A percentile compares a stretch with the other conserved stretches of the same genome.
Evolutionary conservation across 2,888 invertebrate species (phyloP).

Genomic region (Masnerella sp.): DNA sequence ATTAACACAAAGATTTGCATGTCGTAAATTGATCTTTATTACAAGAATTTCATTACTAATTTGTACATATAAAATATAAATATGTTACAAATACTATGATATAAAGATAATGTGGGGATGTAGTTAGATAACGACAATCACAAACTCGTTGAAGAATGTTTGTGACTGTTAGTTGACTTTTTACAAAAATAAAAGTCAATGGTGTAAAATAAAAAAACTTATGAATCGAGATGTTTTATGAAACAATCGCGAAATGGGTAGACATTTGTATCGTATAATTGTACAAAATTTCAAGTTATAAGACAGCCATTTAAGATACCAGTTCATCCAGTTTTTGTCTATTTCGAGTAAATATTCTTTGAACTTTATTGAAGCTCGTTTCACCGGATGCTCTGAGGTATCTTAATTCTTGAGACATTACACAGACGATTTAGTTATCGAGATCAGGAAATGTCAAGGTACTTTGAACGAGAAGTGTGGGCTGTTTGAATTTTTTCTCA

Average conservation of each 20-base stretch:
- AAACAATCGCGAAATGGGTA: constrained; percentile 9
- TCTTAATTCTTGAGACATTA: constrained; percentile 7
- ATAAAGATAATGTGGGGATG: constrained; percentile 63
- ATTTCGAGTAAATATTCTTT: constrained; percentile 19
- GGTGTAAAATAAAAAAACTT: constrained; percentile 1
- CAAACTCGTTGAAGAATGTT: constrained; percentile 34
- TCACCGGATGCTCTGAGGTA: constrained; percentile 14
- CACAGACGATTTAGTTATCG: constrained; percentile 9
- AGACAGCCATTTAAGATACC: constrained; percentile 13
- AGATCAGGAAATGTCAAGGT: constrained; percentile 40
- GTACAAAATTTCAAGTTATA: constrained; percentile 9
- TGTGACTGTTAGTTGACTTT: constrained; percentile 26
- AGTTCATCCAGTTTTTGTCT: constrained; percentile 7
- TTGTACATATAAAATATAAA: constrained; percentile 78
- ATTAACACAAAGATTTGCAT: too few species aligned
- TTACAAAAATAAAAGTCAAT: constrained; percentile 40
- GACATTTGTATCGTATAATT: constrained; percentile 4
- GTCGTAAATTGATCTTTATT: constrained; percentile 77
- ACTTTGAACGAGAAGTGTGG: too few species aligned
- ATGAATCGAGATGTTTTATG: not conserved
- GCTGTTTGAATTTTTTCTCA: too few species aligned
- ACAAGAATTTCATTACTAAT: constrained; percentile 77
- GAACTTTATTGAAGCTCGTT: constrained; percentile 25
- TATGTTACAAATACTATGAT: constrained; percentile 76
- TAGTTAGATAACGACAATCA: constrained; percentile 37